phyloP scores from a whole-genome alignment of 2,113 vertebrate species.

The Columba livia region DNA sequence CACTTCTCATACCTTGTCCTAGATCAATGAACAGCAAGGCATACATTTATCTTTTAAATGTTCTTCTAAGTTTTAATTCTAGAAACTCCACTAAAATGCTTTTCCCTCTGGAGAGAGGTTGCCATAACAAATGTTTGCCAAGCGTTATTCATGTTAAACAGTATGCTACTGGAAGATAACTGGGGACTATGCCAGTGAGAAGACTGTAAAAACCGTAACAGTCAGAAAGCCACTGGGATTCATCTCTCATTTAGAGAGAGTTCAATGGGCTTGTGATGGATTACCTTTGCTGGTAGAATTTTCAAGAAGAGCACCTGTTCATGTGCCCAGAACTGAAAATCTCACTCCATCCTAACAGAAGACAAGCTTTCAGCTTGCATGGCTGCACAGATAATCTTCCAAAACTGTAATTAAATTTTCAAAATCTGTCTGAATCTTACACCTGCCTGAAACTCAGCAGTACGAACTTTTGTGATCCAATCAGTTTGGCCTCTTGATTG shows the following conservation, averaged over 20 bases:
- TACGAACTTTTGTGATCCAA: not conserved
- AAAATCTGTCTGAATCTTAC: not conserved
- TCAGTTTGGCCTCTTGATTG: not conserved
- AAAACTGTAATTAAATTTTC: not conserved
- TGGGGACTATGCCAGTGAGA: not conserved
- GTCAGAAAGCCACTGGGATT: not conserved
- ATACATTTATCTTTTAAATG: not conserved
- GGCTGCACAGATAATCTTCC: not conserved
- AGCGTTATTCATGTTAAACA: not conserved
- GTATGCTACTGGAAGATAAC: not conserved
- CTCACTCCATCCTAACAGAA: not conserved
- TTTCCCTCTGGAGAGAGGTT: not conserved
- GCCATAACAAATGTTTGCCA: not conserved
- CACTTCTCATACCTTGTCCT: not conserved
- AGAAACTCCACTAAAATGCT: not conserved
- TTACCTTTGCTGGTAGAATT: not conserved
- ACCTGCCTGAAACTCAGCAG: not conserved
- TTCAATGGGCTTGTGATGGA: not conserved
- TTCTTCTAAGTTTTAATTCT: not conserved
- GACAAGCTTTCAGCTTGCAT: not conserved
- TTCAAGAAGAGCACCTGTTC: not conserved
- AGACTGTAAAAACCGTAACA: not conserved
- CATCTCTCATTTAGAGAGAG: not conserved
- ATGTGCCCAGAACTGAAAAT: not conserved
- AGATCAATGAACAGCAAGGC: not conserved